Evolutionary conservation across 1,140 invertebrate genomes (phyloP), one percentile per base, ranked within the genome.

Genomic region (Berghia stephanieae): DNA sequence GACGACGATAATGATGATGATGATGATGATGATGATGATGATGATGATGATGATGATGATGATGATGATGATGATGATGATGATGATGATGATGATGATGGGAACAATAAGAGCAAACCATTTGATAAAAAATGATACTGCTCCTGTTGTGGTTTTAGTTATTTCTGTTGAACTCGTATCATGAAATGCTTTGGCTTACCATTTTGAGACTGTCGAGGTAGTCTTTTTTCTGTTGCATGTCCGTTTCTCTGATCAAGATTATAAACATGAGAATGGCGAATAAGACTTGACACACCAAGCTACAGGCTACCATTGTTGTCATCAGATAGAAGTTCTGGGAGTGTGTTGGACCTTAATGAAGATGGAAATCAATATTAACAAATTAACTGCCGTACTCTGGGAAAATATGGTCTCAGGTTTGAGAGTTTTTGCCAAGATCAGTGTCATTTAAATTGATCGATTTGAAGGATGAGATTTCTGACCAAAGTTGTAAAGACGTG

Each of bases 251-350:
- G 52, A 79, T 42, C 66, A 52, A 76, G 52, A 79, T 79, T 49
- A 79, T 2, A 44, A 75, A 79, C 38, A 79, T 75, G 36, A 75
- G 49, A 52, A 79, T 46, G 34, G 70, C 77, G 38, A 78, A 78
- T 18, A 74, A 36, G 36, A 78, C 1, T 63, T 78, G 77, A 13
- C 57, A 21, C 16, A 38, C 67, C 40, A 69, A 27, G 3, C 36
- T 42, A 38, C 40, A 4, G 3, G 24, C 24, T 3, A 69, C 67
- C 67, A 69, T 3, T 36, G 67, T 21, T 3, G 44, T 18, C 36
- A 69, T 36, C 2, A 31, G 5, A 3, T 38, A 16, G 38, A 42
- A 69, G 67, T 69, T 27, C 67, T 69, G 67, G 6, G 57, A 27
- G 27, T 8, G 27, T 63, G 8, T 63, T 63, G 27, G 27, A 16